phyloP scores from a whole-genome alignment of 2,113 vertebrate genomes.

The Phrynosoma platyrhinos region DNA sequence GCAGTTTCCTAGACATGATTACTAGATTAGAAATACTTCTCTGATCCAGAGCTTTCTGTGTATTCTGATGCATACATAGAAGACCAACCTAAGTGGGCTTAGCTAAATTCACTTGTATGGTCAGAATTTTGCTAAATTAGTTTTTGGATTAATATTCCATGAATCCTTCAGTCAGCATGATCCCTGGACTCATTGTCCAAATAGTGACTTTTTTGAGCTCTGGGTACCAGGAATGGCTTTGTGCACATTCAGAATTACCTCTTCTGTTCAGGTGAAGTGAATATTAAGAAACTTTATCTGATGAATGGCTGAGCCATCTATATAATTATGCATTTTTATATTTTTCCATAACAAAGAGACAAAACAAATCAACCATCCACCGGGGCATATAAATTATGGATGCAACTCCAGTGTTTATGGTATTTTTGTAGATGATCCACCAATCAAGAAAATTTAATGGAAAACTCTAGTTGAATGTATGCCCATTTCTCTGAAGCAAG shows the following conservation, averaged over 20 bases:
- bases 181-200: too few relatives aligned
- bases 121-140: too few relatives aligned
- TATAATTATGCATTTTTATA: neutral
- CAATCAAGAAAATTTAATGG: neutral
- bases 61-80: too few relatives aligned
- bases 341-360: neutral
- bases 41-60: too few relatives aligned
- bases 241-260: neutral
- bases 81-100: too few relatives aligned
- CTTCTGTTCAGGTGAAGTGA: neutral
- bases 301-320: neutral
- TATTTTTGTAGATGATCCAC: neutral
- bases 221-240: too few relatives aligned
- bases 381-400: neutral
- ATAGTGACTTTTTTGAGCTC: too few relatives aligned
- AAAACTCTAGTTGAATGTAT: neutral
- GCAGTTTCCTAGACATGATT: too few relatives aligned
- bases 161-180: too few relatives aligned
- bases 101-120: too few relatives aligned
- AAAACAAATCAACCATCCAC: neutral
- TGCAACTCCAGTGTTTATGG: neutral
- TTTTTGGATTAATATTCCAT: too few relatives aligned
- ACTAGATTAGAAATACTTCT: too few relatives aligned
- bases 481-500: neutral
- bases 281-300: neutral